These are phyloP conservation scores for Calosoma granatense DNA, from an alignment of 1,140 invertebrate species.

Conservation along the genomic window DNA sequence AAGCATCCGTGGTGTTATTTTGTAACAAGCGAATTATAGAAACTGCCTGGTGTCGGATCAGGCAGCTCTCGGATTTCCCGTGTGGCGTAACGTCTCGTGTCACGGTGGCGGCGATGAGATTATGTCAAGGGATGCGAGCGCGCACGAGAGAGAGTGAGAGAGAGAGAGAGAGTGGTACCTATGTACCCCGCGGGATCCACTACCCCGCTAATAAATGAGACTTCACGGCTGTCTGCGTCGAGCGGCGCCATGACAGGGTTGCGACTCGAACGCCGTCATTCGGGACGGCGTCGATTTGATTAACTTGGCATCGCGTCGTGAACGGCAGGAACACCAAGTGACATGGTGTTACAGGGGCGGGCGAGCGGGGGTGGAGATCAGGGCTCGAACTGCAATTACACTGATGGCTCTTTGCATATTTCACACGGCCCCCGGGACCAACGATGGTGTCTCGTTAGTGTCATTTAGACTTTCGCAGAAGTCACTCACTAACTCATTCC, in stretches of 20 bases:
- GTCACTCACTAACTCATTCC: no score
- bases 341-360: no score
- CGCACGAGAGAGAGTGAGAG: not conserved
- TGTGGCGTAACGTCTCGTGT: not conserved
- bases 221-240: not conserved
- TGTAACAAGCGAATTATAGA: no score
- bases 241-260: no score
- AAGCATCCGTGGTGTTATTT: no score
- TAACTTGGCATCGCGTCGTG: not conserved
- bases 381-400: not conserved
- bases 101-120: not conserved
- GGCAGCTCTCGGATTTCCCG: no score
- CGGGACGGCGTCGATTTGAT: not conserved
- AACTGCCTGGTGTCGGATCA: no score
- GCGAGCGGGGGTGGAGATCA: not conserved
- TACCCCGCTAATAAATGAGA: not conserved
- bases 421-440: not conserved
- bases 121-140: not conserved
- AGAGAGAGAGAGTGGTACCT: not conserved
- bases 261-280: not conserved
- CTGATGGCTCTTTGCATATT: not conserved
- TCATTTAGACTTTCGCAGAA: not conserved
- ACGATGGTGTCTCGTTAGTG: not conserved
- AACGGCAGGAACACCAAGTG: no score
- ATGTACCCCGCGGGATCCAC: no score